phyloP scores from a whole-genome alignment of 2,113 vertebrate species.

The Ia io region DNA sequence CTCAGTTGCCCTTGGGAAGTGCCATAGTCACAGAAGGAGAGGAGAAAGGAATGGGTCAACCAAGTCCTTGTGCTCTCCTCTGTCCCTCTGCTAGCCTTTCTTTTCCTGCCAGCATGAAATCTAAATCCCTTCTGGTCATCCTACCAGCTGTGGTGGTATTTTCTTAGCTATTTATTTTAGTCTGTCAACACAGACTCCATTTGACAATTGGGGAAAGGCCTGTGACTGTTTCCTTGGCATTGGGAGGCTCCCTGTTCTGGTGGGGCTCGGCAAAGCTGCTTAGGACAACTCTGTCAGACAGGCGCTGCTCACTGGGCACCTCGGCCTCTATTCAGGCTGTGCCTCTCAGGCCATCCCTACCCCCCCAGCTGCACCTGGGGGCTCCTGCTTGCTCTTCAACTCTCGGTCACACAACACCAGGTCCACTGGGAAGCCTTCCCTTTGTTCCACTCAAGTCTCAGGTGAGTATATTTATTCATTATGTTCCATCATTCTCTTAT shows the following conservation, averaged over 20 bases:
- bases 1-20: background rate
- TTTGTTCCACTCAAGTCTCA: background rate
- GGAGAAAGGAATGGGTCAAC: background rate
- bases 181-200: background rate
- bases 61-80: background rate
- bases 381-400: background rate
- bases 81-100: background rate
- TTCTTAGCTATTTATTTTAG: slow-evolving; percentile 3
- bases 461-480: background rate
- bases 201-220: background rate
- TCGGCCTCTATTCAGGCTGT: background rate
- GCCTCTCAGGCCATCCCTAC: no score
- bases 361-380: background rate
- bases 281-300: rapidly evolving
- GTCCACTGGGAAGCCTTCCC: background rate
- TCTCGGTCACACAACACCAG: background rate
- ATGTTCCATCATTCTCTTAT: no score
- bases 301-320: background rate
- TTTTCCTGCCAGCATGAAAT: background rate
- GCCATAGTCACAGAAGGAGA: background rate
- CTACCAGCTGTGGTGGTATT: background rate
- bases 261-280: background rate
- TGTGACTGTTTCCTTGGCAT: background rate
- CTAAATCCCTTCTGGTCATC: slow-evolving; percentile 2
- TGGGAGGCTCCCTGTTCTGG: background rate